These are phyloP conservation scores for Scaptomyza reducta DNA, from an alignment of 2,888 invertebrate genomes.

Conservation along the genomic window DNA sequence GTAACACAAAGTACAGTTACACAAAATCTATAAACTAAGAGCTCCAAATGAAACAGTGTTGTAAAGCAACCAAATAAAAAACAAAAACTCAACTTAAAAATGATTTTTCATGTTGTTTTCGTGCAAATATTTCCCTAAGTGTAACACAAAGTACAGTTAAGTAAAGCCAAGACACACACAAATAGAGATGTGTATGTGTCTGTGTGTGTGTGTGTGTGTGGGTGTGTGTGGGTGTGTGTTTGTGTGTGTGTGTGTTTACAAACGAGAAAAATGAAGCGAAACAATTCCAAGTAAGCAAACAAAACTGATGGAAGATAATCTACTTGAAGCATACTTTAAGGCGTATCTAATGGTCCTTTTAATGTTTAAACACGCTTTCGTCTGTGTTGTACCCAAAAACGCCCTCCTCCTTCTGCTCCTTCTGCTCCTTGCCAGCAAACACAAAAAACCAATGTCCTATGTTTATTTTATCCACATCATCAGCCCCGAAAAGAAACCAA, in stretches of 20 bases:
- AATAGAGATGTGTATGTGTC: slow-evolving; percentile 35
- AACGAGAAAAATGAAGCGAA: slow-evolving; percentile 79
- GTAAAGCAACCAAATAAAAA: no score
- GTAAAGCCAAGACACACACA: slow-evolving; percentile 35
- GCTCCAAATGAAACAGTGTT: no score
- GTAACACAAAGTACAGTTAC: no score
- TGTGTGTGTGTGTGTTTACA: slow-evolving; percentile 62
- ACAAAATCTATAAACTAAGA: no score
- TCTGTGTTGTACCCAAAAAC: slow-evolving; percentile 45
- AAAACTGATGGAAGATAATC: slow-evolving; percentile 82
- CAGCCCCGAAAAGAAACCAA: slow-evolving; percentile 53
- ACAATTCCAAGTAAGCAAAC: slow-evolving; percentile 81
- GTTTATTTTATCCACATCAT: slow-evolving; percentile 80
- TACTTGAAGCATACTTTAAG: slow-evolving; percentile 83
- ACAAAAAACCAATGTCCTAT: slow-evolving; percentile 76
- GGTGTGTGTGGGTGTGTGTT: slow-evolving; percentile 52
- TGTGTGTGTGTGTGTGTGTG: slow-evolving; percentile 53
- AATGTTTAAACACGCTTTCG: slow-evolving; percentile 81
- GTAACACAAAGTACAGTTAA: slow-evolving; percentile 16
- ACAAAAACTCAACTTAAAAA: no score
- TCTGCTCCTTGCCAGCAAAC: not conserved
- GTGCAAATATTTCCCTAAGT: not conserved
- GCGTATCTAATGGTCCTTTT: slow-evolving; percentile 83
- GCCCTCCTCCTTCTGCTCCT: not conserved
- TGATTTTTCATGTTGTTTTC: no score